Base-by-base conservation (phyloP, 2,113 vertebrate genomes). In the Grammomys surdaster region DNA sequence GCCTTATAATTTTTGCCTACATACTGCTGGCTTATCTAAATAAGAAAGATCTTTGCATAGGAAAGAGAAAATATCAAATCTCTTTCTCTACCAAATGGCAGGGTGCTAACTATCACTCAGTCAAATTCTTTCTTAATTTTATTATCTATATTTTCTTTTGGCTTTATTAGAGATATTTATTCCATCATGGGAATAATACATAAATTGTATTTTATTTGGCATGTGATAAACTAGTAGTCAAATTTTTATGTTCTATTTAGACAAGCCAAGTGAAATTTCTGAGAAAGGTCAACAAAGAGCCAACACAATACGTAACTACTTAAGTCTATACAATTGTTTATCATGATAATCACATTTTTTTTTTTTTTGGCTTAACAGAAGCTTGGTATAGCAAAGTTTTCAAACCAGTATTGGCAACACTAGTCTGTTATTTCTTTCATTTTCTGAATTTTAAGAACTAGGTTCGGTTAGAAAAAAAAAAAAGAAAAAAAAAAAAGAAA, bases 81-180 rank as follows among this genome's bases (percentile, higher is more conserved):
- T 2, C 28, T 19, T 36, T 91, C 36, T 67, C 16, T 51, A 36
- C 0, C 13, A n/a, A 80, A 43, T 36, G 67, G 84, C 9, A 80
- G 12, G 20, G 67, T 36, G 8, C 3, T 88, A 92, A 92, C 77
- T 67, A 82, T 46, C 58, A 93, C n/a, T 28, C 16, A 54, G 46
- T 91, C 24, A 17, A 69, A 69, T 24, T 87, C 43, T 60, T 65
- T 94, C 33, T 84, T 81, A 75, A 56, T 87, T 93, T 93, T 56
- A 60, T 65, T 31, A 69, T 7, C 13, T 78, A 19, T 67, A 31
- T 33, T 76, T 88, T 94, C 17, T 13, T 92, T 95, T 65, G 31
- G 63, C 31, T 19, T 46, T 5, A 69, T 67, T 80, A 43, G n/a
- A 48, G 2, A 70, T 73, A 75, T 92, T 95, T 73, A 72, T 92